These are phyloP conservation scores for Parochlus steinenii DNA, from an alignment of 2,888 invertebrate genomes.

Conservation along the genomic window DNA sequence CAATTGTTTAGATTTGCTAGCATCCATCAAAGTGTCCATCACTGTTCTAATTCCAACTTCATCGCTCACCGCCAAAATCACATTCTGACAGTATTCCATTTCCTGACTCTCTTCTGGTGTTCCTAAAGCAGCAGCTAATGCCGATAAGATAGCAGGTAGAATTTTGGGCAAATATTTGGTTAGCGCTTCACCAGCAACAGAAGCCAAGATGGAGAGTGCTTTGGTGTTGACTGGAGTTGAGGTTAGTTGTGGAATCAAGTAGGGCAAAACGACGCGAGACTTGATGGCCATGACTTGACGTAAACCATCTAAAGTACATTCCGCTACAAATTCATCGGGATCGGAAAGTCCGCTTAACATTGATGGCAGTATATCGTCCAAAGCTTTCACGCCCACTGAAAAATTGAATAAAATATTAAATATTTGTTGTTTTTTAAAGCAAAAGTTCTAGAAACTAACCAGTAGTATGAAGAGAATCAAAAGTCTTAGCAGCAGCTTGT, in stretches of 20 bases:
- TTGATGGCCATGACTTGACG: constrained; percentile 96
- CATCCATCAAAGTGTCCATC: constrained; percentile 69
- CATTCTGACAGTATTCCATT: constrained; percentile 81
- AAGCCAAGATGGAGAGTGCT: constrained; percentile 82
- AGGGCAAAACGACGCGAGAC: constrained; percentile 87
- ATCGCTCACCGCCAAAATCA: constrained; percentile 78
- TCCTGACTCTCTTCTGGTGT: constrained; percentile 50
- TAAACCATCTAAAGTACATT: constrained; percentile 86
- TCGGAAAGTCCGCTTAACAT: constrained; percentile 63
- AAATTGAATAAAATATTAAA: too few species aligned
- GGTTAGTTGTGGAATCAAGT: constrained; percentile 87
- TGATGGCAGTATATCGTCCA: constrained; percentile 91
- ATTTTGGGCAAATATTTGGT: constrained; percentile 83
- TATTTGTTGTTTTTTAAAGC: too few species aligned
- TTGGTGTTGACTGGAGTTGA: constrained; percentile 80
- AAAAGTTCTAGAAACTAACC: too few species aligned
- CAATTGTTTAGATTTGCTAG: constrained; percentile 45
- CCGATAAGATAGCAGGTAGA: constrained; percentile 71
- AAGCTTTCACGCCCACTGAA: constrained; percentile 82
- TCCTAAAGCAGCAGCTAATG: constrained; percentile 53
- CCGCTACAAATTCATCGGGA: constrained; percentile 61
- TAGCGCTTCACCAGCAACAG: constrained; percentile 86
- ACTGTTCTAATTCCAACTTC: constrained; percentile 76
- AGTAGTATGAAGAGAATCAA: constrained; percentile 87
- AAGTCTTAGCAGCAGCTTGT: constrained; percentile 89